These are phyloP conservation scores for Leptodactylus fuscus DNA, from an alignment of 2,113 vertebrate species.

Conservation along the genomic window DNA sequence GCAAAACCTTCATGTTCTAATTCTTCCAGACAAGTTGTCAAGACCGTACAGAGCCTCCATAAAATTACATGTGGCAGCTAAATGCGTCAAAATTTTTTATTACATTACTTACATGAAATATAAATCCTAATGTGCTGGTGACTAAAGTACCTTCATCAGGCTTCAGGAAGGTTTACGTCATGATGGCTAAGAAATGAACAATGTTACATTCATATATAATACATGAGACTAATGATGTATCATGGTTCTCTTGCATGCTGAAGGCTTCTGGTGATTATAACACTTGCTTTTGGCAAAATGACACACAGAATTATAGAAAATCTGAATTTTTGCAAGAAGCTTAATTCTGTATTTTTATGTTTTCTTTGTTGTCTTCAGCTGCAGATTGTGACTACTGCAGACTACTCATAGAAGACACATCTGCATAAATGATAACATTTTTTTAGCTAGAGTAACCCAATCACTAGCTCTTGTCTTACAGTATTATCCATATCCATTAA, in stretches of 20 bases:
- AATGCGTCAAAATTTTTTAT: neutral
- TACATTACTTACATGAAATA: constrained; percentile 16
- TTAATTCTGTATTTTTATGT: neutral
- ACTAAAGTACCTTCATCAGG: neutral
- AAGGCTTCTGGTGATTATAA: too few relatives aligned
- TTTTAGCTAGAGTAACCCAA: too few relatives aligned
- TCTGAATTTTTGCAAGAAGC: neutral
- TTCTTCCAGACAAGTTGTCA: constrained; percentile 6
- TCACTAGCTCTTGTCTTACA: too few relatives aligned
- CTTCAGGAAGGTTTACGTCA: neutral
- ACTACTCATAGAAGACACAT: too few relatives aligned
- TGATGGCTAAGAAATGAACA: neutral
- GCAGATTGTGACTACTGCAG: neutral
- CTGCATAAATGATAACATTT: too few relatives aligned
- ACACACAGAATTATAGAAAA: neutral
- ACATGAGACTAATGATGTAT: too few relatives aligned
- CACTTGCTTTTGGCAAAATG: neutral
- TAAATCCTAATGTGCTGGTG: neutral
- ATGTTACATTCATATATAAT: neutral
- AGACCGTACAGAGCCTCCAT: neutral
- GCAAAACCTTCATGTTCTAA: neutral
- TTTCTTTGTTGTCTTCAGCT: neutral
- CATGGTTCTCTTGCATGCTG: too few relatives aligned
- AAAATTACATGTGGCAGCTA: neutral
- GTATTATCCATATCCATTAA: too few relatives aligned